Conservation (phyloP, 2,797 vertebrate genomes). For the Spondyliosoma cantharus region DNA sequence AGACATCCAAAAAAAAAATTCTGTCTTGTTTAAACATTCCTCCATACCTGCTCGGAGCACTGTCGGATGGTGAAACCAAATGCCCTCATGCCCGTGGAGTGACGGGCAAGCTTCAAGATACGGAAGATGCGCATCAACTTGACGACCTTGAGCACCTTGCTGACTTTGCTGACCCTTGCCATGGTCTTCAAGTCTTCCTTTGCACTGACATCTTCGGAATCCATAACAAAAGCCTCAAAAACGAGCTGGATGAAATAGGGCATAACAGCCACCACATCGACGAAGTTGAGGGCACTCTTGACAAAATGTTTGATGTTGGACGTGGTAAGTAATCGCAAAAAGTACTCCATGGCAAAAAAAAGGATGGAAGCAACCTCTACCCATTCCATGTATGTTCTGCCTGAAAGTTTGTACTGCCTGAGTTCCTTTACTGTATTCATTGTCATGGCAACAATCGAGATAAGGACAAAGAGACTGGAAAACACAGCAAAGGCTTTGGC, state of each 20-base stretch:
- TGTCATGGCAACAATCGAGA: slow-evolving; percentile 93
- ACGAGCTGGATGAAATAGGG: slow-evolving; percentile 92
- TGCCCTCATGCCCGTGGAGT: slow-evolving; percentile 93
- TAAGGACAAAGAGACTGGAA: slow-evolving; percentile 91
- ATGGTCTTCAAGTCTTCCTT: slow-evolving; percentile 90
- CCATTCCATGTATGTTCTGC: slow-evolving; percentile 90
- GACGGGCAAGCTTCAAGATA: slow-evolving; percentile 92
- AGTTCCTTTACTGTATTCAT: slow-evolving; percentile 92
- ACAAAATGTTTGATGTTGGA: slow-evolving; percentile 87
- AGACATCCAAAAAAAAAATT: not conserved
- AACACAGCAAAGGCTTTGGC: slow-evolving; percentile 91
- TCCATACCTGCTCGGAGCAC: slow-evolving; percentile 92
- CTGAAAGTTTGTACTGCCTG: slow-evolving; percentile 80
- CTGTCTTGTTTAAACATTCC: not conserved
- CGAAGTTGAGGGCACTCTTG: slow-evolving; percentile 89
- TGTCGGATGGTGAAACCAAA: slow-evolving; percentile 94
- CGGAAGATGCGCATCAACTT: slow-evolving; percentile 94
- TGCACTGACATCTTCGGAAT: slow-evolving; percentile 77
- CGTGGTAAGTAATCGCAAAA: slow-evolving; percentile 88
- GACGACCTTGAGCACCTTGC: slow-evolving; percentile 92
- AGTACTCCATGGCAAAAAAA: slow-evolving; percentile 92
- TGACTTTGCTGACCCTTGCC: slow-evolving; percentile 91
- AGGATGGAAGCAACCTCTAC: slow-evolving; percentile 89
- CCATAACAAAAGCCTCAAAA: slow-evolving; percentile 86
- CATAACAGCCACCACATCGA: slow-evolving; percentile 92